These are phyloP conservation scores for Cyphomyrus discorhynchus DNA, from an alignment of 2,113 vertebrate species.

Conservation along the genomic window DNA sequence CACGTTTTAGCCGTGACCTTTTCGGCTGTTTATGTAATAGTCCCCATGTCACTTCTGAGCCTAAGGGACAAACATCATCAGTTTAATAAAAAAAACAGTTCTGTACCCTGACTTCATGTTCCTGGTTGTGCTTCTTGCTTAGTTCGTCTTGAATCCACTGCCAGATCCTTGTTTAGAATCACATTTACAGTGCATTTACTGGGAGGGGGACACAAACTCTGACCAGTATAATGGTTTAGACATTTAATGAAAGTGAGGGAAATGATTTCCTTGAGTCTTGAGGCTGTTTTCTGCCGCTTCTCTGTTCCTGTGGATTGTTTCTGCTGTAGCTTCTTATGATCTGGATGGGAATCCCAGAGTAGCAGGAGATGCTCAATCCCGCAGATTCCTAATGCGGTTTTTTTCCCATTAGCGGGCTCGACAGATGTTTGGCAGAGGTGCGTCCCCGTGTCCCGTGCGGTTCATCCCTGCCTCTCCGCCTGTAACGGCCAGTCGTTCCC, in stretches of 20 bases:
- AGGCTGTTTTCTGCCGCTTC: not conserved
- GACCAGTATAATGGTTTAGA: not conserved
- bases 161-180: not conserved
- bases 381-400: not conserved
- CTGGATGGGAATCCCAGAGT: not conserved
- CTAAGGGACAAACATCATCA: not conserved
- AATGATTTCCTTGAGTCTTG: not conserved
- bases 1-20: not conserved
- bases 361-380: not conserved
- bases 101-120: not conserved
- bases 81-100: not conserved
- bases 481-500: not conserved
- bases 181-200: not conserved
- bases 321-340: not conserved
- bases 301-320: not conserved
- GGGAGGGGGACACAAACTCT: not conserved
- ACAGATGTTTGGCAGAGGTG: not conserved
- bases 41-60: not conserved
- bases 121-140: not conserved
- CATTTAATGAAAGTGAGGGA: not conserved
- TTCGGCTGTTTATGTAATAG: not conserved
- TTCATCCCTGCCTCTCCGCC: not conserved
- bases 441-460: not conserved
- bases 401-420: not conserved
- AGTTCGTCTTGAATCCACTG: not conserved